phyloP scores from a whole-genome alignment of 2,113 vertebrate genomes.

The Guaruba guarouba region DNA sequence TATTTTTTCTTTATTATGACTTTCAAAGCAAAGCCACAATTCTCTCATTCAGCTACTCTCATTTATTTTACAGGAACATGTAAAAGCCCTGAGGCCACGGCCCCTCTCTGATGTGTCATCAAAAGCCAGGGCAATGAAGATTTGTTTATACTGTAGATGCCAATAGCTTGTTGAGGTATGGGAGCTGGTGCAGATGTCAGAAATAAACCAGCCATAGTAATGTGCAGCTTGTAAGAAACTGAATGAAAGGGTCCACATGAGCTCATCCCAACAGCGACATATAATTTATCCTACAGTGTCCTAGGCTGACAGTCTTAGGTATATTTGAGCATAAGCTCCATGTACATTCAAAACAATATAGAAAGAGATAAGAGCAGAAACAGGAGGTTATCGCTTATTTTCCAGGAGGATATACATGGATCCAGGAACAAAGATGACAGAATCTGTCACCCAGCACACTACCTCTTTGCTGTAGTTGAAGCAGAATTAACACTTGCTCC shows the following conservation, averaged over 20 bases:
- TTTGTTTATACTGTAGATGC: neutral
- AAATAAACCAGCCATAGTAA: neutral
- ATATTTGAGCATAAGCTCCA: neutral
- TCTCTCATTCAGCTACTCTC: neutral
- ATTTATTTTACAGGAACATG: neutral
- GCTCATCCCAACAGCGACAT: neutral
- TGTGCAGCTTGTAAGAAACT: neutral
- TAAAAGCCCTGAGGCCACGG: neutral
- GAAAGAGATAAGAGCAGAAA: neutral
- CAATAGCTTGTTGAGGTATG: neutral
- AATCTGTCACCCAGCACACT: neutral
- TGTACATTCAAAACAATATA: neutral
- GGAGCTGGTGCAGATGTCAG: neutral
- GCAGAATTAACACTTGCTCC: neutral
- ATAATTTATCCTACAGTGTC: neutral
- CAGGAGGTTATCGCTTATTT: neutral
- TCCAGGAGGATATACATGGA: neutral
- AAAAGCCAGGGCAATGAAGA: neutral
- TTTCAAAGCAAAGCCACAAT: neutral
- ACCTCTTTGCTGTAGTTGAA: fast-evolving
- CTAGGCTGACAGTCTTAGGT: neutral
- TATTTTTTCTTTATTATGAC: neutral
- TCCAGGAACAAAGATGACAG: neutral
- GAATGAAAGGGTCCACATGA: neutral
- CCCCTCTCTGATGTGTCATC: neutral